Evolutionary conservation across 2,888 invertebrate species (phyloP), one percentile per base, ranked within the genome.

Genomic region (Aplocera efformata): DNA sequence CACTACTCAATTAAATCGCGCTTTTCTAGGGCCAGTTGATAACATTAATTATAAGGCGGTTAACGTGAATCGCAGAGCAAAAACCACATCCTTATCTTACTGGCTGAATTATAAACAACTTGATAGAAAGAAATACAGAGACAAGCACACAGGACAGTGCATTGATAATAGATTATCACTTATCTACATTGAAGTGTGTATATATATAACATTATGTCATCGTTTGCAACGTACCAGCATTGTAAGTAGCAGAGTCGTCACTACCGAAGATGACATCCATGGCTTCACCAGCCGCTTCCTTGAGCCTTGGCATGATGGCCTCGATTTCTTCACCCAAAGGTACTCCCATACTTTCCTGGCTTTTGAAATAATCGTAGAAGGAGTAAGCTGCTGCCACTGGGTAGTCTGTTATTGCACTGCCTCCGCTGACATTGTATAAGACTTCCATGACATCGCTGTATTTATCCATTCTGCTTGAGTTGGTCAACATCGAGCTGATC

Each of bases 311-410:
- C 22, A 56, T 47, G 2, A 58, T 43, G 0, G 34, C 50, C 3
- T 51, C 32, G 2, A 67, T 32, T 6, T 42, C 39, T 0, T 42
- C 23, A 0, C 28, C 32, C 1, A 71, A 21, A 0, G 67, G 53
- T 0, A 69, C 10, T 9, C 67, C 71, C 22, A 72, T 22, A 11
- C 53, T 58, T 3, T 50, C 33, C 69, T 69, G 67, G 7, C 58
- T 50, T 6, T 21, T 32, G 38, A 55, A 66, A 0, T 59, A 40
- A 26, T 71, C 72, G 27, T 64, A 56, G 2, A 62, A 6, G 0
- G n/a, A 45, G 0, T 3, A 61, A 10, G 23, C 63, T 49, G 4
- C 34, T 10, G 0, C 55, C 50, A 1, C 40, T n/a, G n/a, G n/a
- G n/a, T n/a, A n/a, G n/a, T n/a, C n/a, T n/a, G n/a, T n/a, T n/a